phyloP scores from a whole-genome alignment of 2,797 vertebrate species.

The Intellagama lesueurii region DNA sequence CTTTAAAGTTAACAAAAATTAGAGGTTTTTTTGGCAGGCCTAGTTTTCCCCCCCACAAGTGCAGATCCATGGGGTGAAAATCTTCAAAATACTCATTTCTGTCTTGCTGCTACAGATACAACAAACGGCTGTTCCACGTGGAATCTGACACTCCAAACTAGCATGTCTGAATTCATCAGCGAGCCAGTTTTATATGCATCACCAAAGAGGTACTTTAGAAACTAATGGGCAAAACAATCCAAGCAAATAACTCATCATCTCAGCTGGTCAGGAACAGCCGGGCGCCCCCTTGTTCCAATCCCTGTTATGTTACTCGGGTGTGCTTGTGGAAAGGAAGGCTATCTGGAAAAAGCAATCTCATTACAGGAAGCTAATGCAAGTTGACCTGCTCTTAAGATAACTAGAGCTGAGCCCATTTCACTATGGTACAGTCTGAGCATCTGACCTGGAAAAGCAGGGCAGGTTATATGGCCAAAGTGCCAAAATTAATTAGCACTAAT shows the following conservation, averaged over 20 bases:
- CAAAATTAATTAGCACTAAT: not conserved
- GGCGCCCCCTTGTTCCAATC: not conserved
- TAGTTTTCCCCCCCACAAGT: no score
- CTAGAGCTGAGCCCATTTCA: fast-evolving
- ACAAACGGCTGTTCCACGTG: no score
- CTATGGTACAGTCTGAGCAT: not conserved
- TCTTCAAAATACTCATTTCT: not conserved
- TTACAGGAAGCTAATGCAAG: not conserved
- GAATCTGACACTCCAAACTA: not conserved
- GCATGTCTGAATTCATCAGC: conserved; percentile 38
- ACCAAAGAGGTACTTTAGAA: conserved; percentile 55
- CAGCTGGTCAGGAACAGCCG: conserved; percentile 35
- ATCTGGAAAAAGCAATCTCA: conserved; percentile 29
- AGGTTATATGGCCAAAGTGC: not conserved
- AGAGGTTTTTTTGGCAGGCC: not conserved
- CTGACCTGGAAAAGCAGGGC: not conserved
- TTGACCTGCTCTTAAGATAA: not conserved
- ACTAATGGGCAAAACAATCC: conserved; percentile 4
- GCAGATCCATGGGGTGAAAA: not conserved
- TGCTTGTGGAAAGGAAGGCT: conserved; percentile 12
- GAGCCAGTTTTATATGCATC: not conserved
- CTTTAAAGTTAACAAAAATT: not conserved
- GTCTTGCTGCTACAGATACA: not conserved
- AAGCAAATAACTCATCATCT: not conserved
- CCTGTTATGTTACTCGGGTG: not conserved